Percentiles rank a stretch among this genome's conserved stretches.
Conservation (phyloP, 2,797 vertebrate species). For the Dipus sagitta region DNA sequence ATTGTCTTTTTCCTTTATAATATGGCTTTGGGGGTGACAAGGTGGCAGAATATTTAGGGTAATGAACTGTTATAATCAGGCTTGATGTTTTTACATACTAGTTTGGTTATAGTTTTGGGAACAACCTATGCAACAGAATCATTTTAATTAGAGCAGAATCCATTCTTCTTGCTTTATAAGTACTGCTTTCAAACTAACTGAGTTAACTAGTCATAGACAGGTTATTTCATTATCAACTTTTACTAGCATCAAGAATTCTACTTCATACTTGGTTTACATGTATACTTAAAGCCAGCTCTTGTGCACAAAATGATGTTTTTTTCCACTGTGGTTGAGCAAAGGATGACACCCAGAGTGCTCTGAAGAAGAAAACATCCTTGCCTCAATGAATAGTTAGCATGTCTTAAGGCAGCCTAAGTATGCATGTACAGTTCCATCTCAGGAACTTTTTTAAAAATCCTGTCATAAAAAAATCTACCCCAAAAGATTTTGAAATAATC, state of each 20-base stretch:
- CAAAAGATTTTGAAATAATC: slow-evolving; percentile 41
- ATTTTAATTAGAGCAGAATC: slow-evolving; percentile 47
- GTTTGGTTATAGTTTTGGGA: slow-evolving; percentile 15
- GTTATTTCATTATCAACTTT: slow-evolving; percentile 5
- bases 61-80: too few species aligned
- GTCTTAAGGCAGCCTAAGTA: neutral
- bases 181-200: slow-evolving; percentile 63
- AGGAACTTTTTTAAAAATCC: slow-evolving; percentile 8
- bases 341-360: slow-evolving; percentile 17
- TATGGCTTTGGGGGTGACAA: neutral
- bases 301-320: neutral
- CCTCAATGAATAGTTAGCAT: slow-evolving; percentile 48
- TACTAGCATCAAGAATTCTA: slow-evolving; percentile 29
- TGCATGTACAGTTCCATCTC: slow-evolving; percentile 24
- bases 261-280: slow-evolving; percentile 3
- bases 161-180: slow-evolving; percentile 50
- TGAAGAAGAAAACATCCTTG: slow-evolving; percentile 33
- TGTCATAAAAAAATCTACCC: slow-evolving; percentile 24
- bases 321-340: slow-evolving; percentile 36
- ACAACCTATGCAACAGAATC: slow-evolving; percentile 61
- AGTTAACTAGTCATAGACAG: neutral
- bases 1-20: slow-evolving; percentile 46
- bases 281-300: slow-evolving; percentile 37
- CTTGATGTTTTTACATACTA: neutral
- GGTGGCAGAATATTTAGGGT: too few species aligned